Evolutionary conservation across 2,888 invertebrate species (phyloP), one percentile per base, ranked within the genome.

Genomic region (Cecidostiba fungosa): DNA sequence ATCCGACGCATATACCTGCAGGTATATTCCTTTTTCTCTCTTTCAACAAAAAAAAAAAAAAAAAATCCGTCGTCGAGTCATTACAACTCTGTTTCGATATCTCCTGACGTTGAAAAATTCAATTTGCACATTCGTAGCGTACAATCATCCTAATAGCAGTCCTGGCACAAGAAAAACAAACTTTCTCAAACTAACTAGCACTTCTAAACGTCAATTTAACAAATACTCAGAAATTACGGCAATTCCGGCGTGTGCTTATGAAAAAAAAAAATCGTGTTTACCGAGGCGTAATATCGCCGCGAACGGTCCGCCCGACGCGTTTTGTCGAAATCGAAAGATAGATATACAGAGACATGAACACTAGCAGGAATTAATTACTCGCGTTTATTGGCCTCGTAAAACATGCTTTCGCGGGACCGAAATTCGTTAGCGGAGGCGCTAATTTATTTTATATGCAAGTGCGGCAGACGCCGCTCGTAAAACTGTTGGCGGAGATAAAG

Each of bases 371-470:
- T 87, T 87, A 87, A 85, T 87, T 84, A 80, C 83, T 59, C 82
- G 43, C 82, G 76, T 87, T 87, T 87, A 87, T 87, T 87, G 78
- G 81, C 62, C 73, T 79, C 82, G 72, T 86, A 86, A 85, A 83
- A 83, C 32, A 23, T n/a, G 26, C 62, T 77, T 77, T 77, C 76
- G 83, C 69, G 59, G 74, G 76, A 81, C 80, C 76, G 23, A 85
- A 85, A 87, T 84, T 87, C 84, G 85, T 87, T 87, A 82, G 77
- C 87, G 77, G 85, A 85, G 87, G 84, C 85, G 87, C 87, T 87
- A 87, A 87, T 87, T 87, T 84, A 87, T 85, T 87, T 85, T 85
- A 87, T 84, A 78, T 12, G 29, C 47, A 26, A 26, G 62, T 16
- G 59, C n/a, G 59, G 66, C 54, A 66, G 26, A 29, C 29, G 29